Conservation (phyloP, 2,113 vertebrate genomes). For the Taurulus bubalis region DNA sequence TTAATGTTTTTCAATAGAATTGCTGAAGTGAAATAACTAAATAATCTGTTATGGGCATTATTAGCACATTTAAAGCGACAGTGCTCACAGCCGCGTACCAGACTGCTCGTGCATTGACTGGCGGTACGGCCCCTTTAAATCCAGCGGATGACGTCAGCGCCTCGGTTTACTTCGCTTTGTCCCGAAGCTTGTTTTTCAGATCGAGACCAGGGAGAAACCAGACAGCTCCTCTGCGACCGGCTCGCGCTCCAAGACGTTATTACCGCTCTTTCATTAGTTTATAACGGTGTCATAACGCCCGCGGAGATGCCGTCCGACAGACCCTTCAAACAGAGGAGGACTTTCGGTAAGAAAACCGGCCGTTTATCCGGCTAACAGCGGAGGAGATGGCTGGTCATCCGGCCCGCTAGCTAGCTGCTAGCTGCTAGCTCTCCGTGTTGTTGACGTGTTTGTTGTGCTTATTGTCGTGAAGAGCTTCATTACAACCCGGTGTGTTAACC, state of each 20-base stretch:
- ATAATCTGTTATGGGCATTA: no score
- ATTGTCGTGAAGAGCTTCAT: neutral
- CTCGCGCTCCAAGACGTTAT: neutral
- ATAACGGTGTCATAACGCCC: neutral
- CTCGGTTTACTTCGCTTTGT: constrained; percentile 62
- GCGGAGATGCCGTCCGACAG: constrained; percentile 91
- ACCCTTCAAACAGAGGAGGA: constrained; percentile 93
- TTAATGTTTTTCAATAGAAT: no score
- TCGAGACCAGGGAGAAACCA: neutral
- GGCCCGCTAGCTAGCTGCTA: constrained; percentile 42
- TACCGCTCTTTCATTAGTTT: neutral
- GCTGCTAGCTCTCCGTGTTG: no score
- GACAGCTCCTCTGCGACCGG: neutral
- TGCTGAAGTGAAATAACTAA: no score
- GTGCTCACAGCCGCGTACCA: no score
- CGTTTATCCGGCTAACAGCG: no score
- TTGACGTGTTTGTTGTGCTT: neutral
- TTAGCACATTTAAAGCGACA: no score
- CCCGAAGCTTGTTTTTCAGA: constrained; percentile 59
- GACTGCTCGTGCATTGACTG: no score
- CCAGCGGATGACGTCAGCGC: constrained; percentile 74
- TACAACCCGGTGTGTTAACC: no score
- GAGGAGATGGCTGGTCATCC: no score
- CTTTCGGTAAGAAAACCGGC: constrained; percentile 86
- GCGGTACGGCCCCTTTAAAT: constrained; percentile 70